Evolutionary conservation across 2,113 vertebrate species (phyloP).

Genomic region (Aldabrachelys gigantea): DNA sequence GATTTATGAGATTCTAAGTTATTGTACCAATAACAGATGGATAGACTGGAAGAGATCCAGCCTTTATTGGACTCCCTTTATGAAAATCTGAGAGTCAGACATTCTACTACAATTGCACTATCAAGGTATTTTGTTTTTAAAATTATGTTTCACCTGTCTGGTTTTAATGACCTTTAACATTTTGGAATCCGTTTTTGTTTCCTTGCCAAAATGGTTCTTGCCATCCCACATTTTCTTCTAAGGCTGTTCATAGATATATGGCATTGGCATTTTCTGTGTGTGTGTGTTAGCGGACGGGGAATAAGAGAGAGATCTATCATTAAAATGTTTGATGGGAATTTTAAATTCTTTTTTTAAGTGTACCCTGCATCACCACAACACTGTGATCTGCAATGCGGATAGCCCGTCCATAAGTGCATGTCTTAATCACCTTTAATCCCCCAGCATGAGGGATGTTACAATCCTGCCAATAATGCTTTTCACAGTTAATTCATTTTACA

Average conservation of each 20-base stretch:
- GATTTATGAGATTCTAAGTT: rapidly evolving
- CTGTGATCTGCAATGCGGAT: background rate
- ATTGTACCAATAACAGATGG: background rate
- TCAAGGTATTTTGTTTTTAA: rapidly evolving
- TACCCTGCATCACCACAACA: background rate
- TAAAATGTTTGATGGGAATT: background rate
- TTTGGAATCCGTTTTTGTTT: background rate
- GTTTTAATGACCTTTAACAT: background rate
- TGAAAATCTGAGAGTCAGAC: rapidly evolving
- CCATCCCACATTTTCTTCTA: background rate
- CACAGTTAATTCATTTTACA: background rate
- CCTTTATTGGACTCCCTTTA: background rate
- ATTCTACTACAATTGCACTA: background rate
- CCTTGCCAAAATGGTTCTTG: background rate
- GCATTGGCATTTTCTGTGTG: background rate
- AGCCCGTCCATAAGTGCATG: background rate
- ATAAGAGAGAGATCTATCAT: background rate
- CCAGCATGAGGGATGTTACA: background rate
- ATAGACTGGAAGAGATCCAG: background rate
- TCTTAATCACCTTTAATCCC: background rate
- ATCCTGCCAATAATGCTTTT: background rate
- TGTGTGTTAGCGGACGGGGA: no score
- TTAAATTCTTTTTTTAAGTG: background rate
- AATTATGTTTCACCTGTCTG: background rate
- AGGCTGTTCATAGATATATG: background rate